A percentile compares a stretch with the other conserved stretches of the same genome.
Evolutionary conservation across 92 coral and sea anemone species (phyloP).

Genomic region (Phenganax subtilis): DNA sequence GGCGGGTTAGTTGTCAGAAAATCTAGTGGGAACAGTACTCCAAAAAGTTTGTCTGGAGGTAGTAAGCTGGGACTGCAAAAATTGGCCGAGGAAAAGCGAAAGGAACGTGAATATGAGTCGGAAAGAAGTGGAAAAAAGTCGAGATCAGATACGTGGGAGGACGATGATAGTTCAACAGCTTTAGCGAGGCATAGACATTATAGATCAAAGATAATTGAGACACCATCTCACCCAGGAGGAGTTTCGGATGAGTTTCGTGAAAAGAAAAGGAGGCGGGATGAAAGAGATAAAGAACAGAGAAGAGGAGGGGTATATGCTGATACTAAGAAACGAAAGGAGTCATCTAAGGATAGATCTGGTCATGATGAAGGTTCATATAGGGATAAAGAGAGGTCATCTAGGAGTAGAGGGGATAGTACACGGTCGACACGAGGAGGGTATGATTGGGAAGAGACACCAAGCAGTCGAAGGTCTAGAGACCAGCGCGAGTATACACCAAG

Average conservation of each 20-base stretch:
- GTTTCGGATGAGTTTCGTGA: conserved; percentile 88
- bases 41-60: conserved; percentile 50
- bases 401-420: conserved; percentile 45
- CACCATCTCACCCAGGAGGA: conserved; percentile 96
- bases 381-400: conserved; percentile 23
- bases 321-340: conserved; percentile 44
- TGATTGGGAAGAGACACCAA: conserved; percentile 97
- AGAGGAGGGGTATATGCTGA: conserved; percentile 88
- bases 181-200: conserved; percentile 65
- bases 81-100: conserved; percentile 84
- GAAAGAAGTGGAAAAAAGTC: conserved; percentile 41
- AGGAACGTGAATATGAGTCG: conserved; percentile 60
- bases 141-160: conserved; percentile 57
- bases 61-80: conserved; percentile 81
- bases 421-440: conserved; percentile 58
- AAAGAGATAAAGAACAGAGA: conserved; percentile 74
- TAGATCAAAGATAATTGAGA: conserved; percentile 74
- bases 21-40: conserved; percentile 52
- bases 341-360: conserved; percentile 45
- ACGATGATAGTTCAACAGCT: conserved; percentile 52
- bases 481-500: conserved; percentile 75
- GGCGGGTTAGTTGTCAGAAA: conserved; percentile 68
- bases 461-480: conserved; percentile 56
- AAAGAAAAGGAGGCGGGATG: conserved; percentile 75
- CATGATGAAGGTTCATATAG: conserved; percentile 43